Base-by-base conservation (phyloP, 2,888 invertebrate species). In the Coenonympha glycerion region DNA sequence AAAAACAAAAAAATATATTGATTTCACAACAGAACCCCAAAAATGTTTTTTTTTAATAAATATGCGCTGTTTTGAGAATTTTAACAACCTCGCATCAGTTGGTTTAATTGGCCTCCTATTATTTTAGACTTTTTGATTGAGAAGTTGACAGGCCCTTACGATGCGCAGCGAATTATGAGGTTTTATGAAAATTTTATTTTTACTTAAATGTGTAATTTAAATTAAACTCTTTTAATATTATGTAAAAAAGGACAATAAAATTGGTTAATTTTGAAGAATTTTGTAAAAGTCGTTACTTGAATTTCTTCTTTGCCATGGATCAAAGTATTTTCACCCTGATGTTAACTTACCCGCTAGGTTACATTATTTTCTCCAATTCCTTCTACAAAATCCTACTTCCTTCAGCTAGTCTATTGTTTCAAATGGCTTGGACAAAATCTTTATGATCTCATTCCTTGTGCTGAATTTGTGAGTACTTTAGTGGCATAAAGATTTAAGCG, bases 21-120 rank as follows among this genome's bases (percentile, higher is more conserved):
- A n/a, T 34, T 34, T 1, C 5, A 18, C n/a, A 8, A 22, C 37
- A 15, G 22, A 39, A 13, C 37, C n/a, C 22, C 37, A 39, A 39
- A 22, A 13, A 15, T 39, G 6, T 22, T 22, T 8, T 22, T 39
- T 36, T 39, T 11, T 13, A 22, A 13, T 22, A 22, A 33, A 28
- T n/a, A n/a, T 16, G 33, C 9, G 24, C 16, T 24, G 44, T 45
- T 45, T 45, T 24, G 22, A 63, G 62, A 64, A 65, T 65, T 58
- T 63, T 64, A 61, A 68, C 63, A 55, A 61, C 58, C 50, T 44
- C 33, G 56, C 55, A 34, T 45, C 31, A 24, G 40, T 71, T 66
- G 63, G 59, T 63, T 66, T 73, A 72, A 77, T 75, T 76, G 76
- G 62, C 42, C 47, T 49, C 58, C 63, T 68, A 68, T 69, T 65